phyloP scores from a whole-genome alignment of 2,797 vertebrate genomes.

The Botia almorhae region DNA sequence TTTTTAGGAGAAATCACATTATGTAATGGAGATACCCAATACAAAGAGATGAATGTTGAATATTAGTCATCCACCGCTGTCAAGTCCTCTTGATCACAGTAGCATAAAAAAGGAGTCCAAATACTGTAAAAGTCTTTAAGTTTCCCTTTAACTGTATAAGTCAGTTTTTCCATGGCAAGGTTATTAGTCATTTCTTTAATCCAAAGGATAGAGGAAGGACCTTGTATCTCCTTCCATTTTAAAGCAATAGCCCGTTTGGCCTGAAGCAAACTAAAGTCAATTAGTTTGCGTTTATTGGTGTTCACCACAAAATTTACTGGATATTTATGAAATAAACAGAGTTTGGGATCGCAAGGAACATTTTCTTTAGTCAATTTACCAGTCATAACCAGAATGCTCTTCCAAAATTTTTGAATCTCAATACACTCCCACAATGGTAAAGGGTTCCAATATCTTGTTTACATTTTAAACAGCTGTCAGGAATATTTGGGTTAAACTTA shows the following conservation, averaged over 20 bases:
- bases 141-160: not conserved
- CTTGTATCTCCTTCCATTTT: not conserved
- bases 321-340: not conserved
- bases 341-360: not conserved
- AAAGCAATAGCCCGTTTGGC: not conserved
- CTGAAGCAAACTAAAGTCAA: constrained; percentile 2
- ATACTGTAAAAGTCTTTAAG: not conserved
- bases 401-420: too few species aligned
- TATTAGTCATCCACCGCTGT: not conserved
- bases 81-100: not conserved
- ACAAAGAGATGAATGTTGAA: too few species aligned
- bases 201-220: not conserved
- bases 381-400: too few species aligned
- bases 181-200: not conserved
- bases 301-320: not conserved
- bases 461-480: too few species aligned
- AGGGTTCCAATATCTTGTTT: too few species aligned
- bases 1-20: too few species aligned
- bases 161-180: not conserved
- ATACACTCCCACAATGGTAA: too few species aligned
- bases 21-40: too few species aligned
- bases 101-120: not conserved
- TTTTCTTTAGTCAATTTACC: too few species aligned
- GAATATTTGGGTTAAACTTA: too few species aligned
- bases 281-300: not conserved